These are phyloP conservation scores for Microcebus jonahi DNA, from an alignment of 2,113 vertebrate genomes.

Conservation along the genomic window DNA sequence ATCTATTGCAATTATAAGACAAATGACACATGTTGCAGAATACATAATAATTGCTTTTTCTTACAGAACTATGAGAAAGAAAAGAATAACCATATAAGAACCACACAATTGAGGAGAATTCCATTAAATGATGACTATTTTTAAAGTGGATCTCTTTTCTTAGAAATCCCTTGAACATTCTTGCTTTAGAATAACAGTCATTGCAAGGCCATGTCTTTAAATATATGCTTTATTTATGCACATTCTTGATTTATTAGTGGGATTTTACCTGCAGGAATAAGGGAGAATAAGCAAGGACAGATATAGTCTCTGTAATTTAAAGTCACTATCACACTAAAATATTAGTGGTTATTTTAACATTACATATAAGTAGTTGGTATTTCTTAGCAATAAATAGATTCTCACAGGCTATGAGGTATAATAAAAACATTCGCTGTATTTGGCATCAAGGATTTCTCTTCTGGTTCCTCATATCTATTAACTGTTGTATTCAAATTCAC, in stretches of 20 bases:
- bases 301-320: background rate
- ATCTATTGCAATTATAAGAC: constrained; percentile 58
- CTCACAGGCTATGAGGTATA: background rate
- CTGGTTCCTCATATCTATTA: background rate
- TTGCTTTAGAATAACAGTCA: background rate
- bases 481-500: background rate
- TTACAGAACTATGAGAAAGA: background rate
- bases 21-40: constrained; percentile 46
- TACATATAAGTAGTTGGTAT: background rate
- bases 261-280: constrained; percentile 18
- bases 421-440: background rate
- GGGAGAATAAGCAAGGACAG: background rate
- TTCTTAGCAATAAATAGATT: constrained; percentile 10
- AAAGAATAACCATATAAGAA: background rate
- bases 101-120: constrained; percentile 18
- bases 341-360: constrained; percentile 30
- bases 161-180: constrained; percentile 5
- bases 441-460: constrained; percentile 3
- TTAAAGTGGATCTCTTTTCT: background rate
- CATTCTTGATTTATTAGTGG: constrained; percentile 19
- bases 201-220: background rate
- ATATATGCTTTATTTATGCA: background rate
- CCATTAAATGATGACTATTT: constrained; percentile 32
- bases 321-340: background rate
- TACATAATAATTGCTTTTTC: constrained; percentile 53